Evolutionary conservation across 1,140 invertebrate genomes (phyloP), one percentile per base, ranked within the genome.

Genomic region (Vanessa atalanta): DNA sequence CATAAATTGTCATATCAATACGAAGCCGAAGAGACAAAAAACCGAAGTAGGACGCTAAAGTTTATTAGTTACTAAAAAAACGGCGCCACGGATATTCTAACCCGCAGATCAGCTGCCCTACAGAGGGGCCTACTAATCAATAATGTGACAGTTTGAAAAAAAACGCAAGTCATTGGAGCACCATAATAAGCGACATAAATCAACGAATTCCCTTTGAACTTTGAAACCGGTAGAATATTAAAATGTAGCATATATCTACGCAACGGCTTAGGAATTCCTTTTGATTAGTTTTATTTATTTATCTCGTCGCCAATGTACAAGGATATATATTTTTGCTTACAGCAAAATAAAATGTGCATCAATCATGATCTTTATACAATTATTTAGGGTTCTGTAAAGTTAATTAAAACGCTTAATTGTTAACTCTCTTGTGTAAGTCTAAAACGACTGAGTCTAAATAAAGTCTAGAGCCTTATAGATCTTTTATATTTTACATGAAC

Each of bases 171-270:
- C 77, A 81, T 77, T 78, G 77, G 60, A 67, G 79, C 76, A 78
- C 80, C 76, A 83, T 80, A 80, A 83, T 75, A 77, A 79, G 76
- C 70, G 47, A 72, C 73, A 70, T 85, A 83, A 85, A 85, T 85
- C 83, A 79, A 73, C 43, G 23, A 68, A 72, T 76, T 77, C 65
- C 73, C 78, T 83, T 80, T 79, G 77, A 78, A 74, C 55, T 70
- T 43, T 16, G 16, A 37, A 69, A 37, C 48, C 47, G 47, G 48
- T 71, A 20, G 53, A 57, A 72, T 75, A 72, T 73, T 77, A 77
- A 77, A 69, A 72, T 12, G 60, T 23, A 65, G 1, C 57, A 57
- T 50, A 47, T 43, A 23, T 31, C 53, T 55, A 37, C 26, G 16
- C 47, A 65, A 66, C 65, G 26, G 53, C 65, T 67, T 37, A 67